Conservation (phyloP, 2,113 vertebrate genomes). For the Phoxinus phoxinus region DNA sequence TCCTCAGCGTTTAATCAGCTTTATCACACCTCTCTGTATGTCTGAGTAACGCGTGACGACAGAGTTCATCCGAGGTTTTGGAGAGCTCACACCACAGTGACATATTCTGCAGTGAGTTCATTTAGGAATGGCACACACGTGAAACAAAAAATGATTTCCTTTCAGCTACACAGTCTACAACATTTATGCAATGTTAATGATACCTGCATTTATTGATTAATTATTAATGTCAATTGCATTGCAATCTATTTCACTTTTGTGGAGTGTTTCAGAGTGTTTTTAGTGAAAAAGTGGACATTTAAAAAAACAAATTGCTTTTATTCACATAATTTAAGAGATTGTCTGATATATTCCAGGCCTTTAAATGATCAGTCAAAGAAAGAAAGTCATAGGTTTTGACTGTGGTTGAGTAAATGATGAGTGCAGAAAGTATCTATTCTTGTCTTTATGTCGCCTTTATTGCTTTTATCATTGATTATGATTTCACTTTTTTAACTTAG, state of each 20-base stretch:
- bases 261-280: too few species aligned
- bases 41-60: not conserved
- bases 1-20: not conserved
- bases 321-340: too few species aligned
- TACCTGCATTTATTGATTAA: too few species aligned
- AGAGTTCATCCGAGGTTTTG: conserved; percentile 19
- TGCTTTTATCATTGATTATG: not conserved
- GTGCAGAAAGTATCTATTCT: not conserved
- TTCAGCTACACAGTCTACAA: not conserved
- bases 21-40: not conserved
- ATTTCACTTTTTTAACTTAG: too few species aligned
- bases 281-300: too few species aligned
- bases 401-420: not conserved
- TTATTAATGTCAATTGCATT: too few species aligned
- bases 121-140: not conserved
- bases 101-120: conserved; percentile 30
- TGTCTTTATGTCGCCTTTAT: not conserved
- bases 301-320: too few species aligned
- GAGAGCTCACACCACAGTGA: conserved; percentile 23
- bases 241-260: too few species aligned
- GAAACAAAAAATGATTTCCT: not conserved
- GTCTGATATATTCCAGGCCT: too few species aligned
- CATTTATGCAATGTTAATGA: not conserved
- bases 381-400: too few species aligned
- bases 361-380: too few species aligned